Conservation (phyloP, 2,797 vertebrate genomes). For the Loris lydekkerianus region DNA sequence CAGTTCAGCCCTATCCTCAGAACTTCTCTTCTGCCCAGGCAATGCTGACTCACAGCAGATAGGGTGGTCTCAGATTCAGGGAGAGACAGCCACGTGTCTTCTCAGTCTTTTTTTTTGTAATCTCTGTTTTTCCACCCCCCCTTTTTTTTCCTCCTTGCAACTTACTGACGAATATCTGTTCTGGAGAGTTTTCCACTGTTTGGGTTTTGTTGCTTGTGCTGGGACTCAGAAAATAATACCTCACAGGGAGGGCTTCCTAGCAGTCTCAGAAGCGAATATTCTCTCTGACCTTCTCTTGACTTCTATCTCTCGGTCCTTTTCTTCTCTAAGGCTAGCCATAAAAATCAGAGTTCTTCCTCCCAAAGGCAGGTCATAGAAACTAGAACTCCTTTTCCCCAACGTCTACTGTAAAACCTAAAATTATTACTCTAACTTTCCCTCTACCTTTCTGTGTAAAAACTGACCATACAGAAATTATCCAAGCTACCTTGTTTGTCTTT, state of each 20-base stretch:
- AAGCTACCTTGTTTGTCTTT: background rate
- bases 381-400: background rate
- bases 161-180: background rate
- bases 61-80: background rate
- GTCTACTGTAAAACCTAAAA: background rate
- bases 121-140: too few relatives aligned
- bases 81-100: background rate
- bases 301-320: background rate
- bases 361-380: background rate
- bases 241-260: background rate
- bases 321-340: background rate
- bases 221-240: background rate
- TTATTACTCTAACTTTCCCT: background rate
- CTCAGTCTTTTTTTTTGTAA: background rate
- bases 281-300: background rate
- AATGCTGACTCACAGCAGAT: background rate
- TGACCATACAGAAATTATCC: background rate
- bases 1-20: background rate
- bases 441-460: background rate
- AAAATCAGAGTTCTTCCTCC: background rate
- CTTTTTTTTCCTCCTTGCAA: background rate
- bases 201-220: background rate
- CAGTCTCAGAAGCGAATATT: background rate
- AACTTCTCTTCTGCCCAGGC: background rate
- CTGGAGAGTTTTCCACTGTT: background rate